Evolutionary conservation across 64 coral and sea anemone species (phyloP), one percentile per base, ranked within the genome.

Genomic region (Platygyra sinensis): DNA sequence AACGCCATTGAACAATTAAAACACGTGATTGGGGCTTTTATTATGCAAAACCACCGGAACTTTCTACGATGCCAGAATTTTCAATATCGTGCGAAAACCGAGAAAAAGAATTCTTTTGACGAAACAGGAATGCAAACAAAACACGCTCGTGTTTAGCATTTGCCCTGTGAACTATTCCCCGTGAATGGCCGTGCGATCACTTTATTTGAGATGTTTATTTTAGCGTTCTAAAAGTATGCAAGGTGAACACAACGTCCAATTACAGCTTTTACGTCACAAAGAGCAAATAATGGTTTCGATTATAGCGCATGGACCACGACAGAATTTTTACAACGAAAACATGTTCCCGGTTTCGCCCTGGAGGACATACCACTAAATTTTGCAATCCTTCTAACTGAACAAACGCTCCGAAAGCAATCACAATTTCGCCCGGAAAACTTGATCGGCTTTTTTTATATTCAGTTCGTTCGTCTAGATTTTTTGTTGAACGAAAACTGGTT

Each of bases 1-100:
- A 89, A 93, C 87, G 80, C 80, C 95, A 93, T 67, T 74, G 89
- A 91, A 97, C 95, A 97, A 97, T 97, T 31, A 59, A 75, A 81
- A 36, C 95, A 97, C 95, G 95, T 97, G 95, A 96, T 90, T 69
- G 86, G 61, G 64, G n/a, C 82, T 97, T 93, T 97, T 97, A 97
- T 97, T 97, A 97, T 97, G 95, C 88, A 97, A 97, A 97, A 97
- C 95, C 95, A 97, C 95, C 95, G 95, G 95, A 97, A 94, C 91
- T 93, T 97, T 97, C 86, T 69, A 83, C 92, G 80, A 90, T 92
- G 90, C 82, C 89, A 94, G 88, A 97, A 97, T 97, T 96, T 97
- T 97, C 92, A 93, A 97, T 97, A 90, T 94, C 57, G 52, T 89
- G 87, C 74, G 65, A 91, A 91, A 94, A 94, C 78, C 75, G 74